Base-by-base conservation (phyloP, 2,797 vertebrate species). In the Pantherophis vulpinus region DNA sequence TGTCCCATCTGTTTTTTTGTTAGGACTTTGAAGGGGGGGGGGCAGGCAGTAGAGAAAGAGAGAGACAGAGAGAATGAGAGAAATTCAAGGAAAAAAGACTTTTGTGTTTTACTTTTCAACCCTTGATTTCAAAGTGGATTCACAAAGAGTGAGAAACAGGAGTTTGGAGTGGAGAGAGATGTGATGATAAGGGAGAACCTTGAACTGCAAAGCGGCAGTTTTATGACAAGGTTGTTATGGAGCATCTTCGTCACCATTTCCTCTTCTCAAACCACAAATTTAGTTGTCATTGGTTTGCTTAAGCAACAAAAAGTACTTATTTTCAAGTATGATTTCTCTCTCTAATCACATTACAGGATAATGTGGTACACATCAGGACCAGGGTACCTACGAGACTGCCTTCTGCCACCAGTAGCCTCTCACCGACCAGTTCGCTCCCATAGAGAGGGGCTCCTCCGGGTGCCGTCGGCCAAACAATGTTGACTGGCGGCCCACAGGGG, bases 1-100 rank as follows among this genome's bases (percentile, higher is more conserved):
- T 98, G 97, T 97, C 97, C 97, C 96, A 96, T 93, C 97, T 97
- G 94, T 96, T 98, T 97, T 54, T 54, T 97, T 97, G 89, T 92
- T 92, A 89, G 95, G 96, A 97, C 97, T 98, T 98, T 98, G 98
- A 98, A 98, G 97, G 97, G 97, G 95, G 95, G n/a, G 95, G 2
- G 29, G 12, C 12, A 97, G 97, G 96, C 95, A 95, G 95, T 51
- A 20, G 18, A 98, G 97, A 97, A 97, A 96, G 95, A 95, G 23
- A 32, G 2, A 29, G 10, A 54, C 8, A 54, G 51, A 54, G 10
- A 51, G 51, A 14, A 29, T 16, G 32, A n/a, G 11, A 29, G 32
- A 96, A 97, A 98, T 98, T 99, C 98, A 99, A 98, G 99, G 98
- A 98, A 98, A 42, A 97, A 97, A 97, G 98, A 98, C 98, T 98